These are phyloP conservation scores for Podilymbus podiceps DNA, from an alignment of 2,113 vertebrate species.

Conservation along the genomic window DNA sequence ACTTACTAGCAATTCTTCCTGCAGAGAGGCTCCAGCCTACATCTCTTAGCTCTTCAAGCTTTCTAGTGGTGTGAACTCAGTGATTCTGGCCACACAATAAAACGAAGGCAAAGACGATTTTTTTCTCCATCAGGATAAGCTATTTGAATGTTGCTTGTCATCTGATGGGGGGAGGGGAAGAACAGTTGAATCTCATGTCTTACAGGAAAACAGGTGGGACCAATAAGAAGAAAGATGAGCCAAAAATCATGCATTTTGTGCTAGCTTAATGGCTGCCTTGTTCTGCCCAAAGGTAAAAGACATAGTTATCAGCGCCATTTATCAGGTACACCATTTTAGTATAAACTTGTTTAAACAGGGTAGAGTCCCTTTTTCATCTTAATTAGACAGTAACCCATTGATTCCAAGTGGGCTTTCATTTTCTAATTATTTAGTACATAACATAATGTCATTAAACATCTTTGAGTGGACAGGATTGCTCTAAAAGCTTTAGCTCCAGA, in stretches of 20 bases:
- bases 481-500: constrained; percentile 75
- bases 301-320: constrained; percentile 50
- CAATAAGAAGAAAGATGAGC: constrained; percentile 12
- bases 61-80: not conserved
- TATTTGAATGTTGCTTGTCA: not conserved
- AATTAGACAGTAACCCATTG: constrained; percentile 70
- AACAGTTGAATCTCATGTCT: not conserved
- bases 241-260: constrained; percentile 19
- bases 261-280: constrained; percentile 2
- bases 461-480: constrained; percentile 69
- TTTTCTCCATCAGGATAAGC: not conserved
- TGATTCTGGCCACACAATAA: not conserved
- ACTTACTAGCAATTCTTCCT: not conserved
- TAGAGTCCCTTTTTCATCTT: constrained; percentile 53
- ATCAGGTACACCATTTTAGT: constrained; percentile 50
- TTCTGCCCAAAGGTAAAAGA: constrained; percentile 56
- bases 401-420: constrained; percentile 58
- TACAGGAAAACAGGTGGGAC: not conserved
- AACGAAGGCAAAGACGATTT: not conserved
- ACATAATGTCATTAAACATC: constrained; percentile 74
- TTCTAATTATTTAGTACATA: constrained; percentile 70
- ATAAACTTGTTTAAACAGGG: constrained; percentile 62
- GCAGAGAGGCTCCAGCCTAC: not conserved
- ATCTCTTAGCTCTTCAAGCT: not conserved
- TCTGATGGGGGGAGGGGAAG: not conserved